Evolutionary conservation across 2,113 vertebrate genomes (phyloP).

Genomic region (rabbit (Oryctolagus cuniculus)): DNA sequence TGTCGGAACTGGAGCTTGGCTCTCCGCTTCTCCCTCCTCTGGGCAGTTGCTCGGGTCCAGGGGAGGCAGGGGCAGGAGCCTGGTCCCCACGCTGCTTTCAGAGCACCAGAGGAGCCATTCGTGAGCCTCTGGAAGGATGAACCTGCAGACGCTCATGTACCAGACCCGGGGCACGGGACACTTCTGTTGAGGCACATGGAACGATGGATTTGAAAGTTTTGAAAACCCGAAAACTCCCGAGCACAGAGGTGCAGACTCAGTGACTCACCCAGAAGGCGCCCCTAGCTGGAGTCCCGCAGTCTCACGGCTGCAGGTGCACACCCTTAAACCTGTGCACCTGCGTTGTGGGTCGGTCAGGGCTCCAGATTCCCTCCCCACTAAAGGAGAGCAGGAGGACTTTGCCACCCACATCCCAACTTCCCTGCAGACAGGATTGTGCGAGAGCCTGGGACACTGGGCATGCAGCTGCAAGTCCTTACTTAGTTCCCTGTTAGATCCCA

Average conservation of each 20-base stretch:
- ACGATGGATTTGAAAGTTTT: not conserved
- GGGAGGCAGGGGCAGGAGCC: not conserved
- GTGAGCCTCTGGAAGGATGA: not conserved
- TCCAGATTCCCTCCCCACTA: not conserved
- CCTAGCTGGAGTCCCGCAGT: not conserved
- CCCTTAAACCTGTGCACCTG: not conserved
- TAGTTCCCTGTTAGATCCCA: not conserved
- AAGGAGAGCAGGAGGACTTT: not conserved
- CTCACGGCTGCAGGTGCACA: not conserved
- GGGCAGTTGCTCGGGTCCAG: not conserved
- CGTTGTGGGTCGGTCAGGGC: not conserved
- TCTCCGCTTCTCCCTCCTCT: not conserved
- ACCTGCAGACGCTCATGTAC: not conserved
- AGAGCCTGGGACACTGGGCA: not conserved
- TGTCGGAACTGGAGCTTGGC: not conserved
- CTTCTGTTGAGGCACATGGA: not conserved
- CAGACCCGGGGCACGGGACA: not conserved
- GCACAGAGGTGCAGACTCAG: not conserved
- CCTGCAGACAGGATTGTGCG: not conserved
- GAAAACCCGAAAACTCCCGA: not conserved
- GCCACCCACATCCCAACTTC: rapidly evolving
- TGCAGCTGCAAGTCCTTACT: not conserved
- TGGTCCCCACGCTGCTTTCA: not conserved
- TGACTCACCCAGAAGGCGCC: not conserved
- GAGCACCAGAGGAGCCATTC: too few relatives aligned